These are phyloP conservation scores for Aurelia coerulea DNA, from an alignment of 30 jellyfish, hydroid and myxozoan species.

Conservation along the genomic window DNA sequence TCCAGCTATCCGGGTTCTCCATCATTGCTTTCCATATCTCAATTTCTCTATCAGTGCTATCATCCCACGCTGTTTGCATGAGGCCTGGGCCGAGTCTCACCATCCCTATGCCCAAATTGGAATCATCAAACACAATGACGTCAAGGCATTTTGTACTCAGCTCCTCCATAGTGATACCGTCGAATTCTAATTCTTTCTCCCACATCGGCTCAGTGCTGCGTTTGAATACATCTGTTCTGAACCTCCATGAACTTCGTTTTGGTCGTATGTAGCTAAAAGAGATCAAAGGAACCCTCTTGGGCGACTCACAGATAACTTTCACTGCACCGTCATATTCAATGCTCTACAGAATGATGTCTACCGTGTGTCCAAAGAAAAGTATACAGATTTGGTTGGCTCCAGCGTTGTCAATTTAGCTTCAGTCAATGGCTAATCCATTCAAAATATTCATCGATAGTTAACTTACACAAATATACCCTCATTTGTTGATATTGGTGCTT, in stretches of 20 bases:
- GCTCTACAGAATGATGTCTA: too few species aligned
- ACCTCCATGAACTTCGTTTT: slow-evolving; percentile 53
- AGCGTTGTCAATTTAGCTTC: too few species aligned
- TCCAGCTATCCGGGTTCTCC: slow-evolving; percentile 85
- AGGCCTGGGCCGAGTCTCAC: slow-evolving; percentile 91
- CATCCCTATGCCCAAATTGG: slow-evolving; percentile 67
- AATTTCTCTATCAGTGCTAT: slow-evolving; percentile 83
- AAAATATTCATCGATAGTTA: too few species aligned
- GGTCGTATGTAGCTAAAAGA: slow-evolving; percentile 74
- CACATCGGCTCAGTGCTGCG: slow-evolving; percentile 88
- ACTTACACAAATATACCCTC: too few species aligned
- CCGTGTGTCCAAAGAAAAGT: too few species aligned
- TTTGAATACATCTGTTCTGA: slow-evolving; percentile 70
- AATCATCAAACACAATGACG: slow-evolving; percentile 61
- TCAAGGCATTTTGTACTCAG: slow-evolving; percentile 70
- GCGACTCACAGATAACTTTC: too few species aligned
- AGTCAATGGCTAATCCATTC: too few species aligned
- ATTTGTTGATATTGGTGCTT: too few species aligned
- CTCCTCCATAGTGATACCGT: slow-evolving; percentile 59
- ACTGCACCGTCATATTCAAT: too few species aligned
- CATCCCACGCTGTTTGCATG: slow-evolving; percentile 84
- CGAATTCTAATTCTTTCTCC: slow-evolving; percentile 74
- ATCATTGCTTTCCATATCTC: slow-evolving; percentile 88
- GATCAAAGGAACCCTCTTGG: not conserved
- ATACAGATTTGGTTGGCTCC: too few species aligned